Evolutionary conservation across 2,888 invertebrate genomes (phyloP), one percentile per base, ranked within the genome.

Genomic region (Drosophila colorata): DNA sequence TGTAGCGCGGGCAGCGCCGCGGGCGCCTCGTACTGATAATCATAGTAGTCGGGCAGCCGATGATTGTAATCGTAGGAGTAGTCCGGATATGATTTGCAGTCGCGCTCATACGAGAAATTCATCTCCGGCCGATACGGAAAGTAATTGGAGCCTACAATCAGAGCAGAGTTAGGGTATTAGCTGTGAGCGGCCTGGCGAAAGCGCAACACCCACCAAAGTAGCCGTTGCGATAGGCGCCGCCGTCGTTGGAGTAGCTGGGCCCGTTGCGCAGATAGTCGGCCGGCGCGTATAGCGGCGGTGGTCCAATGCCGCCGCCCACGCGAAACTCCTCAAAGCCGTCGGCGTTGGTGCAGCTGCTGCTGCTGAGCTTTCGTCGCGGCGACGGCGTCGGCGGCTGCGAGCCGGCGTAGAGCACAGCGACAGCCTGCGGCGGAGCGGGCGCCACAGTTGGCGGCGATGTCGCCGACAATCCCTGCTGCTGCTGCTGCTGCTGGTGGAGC

Each of bases 281-380:
- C 7, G 88, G 90, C 3, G 90, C 87, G 61, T 91, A 92, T 2
- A 91, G 75, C 1, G 89, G 81, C 8, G 84, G 87, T 0, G 88
- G 83, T 2, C 84, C 79, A 0, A 90, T 86, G 20, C 88, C 87
- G 4, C 90, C 89, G n/a, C 89, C 87, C 28, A 90, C 85, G 8
- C 88, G 87, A 56, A 91, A 91, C 46, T 85, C 88, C 41, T 90
- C 85, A 37, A 90, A 90, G 23, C 63, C 80, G 25, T 69, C 78
- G 49, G 83, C 63, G 11, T 88, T 88, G 16, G 83, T 78, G 76
- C 96, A 96, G 46, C 95, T 95, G 13, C 95, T 94, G 41, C 94
- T 94, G 84, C 95, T 95, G 0, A 95, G 95, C 78, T 96, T 96
- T 49, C 96, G 93, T 25, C 96, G 92, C 0, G 96, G 96, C 6